Conservation (phyloP, 1,140 invertebrate species). For the Druon quercuslanigerum region DNA sequence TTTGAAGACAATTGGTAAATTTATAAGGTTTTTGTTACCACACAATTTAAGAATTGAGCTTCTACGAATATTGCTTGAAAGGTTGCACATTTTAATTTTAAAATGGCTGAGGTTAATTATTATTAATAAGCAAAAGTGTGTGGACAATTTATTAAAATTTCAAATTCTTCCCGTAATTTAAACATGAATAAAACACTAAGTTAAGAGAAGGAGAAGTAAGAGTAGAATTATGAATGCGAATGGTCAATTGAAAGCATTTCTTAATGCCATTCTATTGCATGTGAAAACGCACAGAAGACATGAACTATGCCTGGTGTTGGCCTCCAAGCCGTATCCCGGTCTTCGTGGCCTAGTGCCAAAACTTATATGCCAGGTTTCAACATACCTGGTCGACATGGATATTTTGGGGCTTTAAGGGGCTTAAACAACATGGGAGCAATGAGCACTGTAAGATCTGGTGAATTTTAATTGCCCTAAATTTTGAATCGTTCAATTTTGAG, state of each 20-base stretch:
- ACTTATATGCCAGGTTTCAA: slow-evolving; percentile 65
- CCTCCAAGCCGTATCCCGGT: slow-evolving; percentile 53
- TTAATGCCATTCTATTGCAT: slow-evolving; percentile 23
- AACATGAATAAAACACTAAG: not conserved
- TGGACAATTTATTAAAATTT: too few relatives aligned
- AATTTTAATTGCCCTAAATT: slow-evolving; percentile 1
- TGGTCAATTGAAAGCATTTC: slow-evolving; percentile 22
- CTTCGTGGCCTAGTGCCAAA: slow-evolving; percentile 57
- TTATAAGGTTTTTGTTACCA: too few relatives aligned
- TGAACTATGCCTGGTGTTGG: slow-evolving; percentile 48
- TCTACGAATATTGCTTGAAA: too few relatives aligned
- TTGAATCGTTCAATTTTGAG: not conserved
- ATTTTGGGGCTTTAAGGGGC: slow-evolving; percentile 72
- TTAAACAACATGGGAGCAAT: too few relatives aligned
- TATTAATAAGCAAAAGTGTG: too few relatives aligned
- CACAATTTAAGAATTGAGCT: too few relatives aligned
- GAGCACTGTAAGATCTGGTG: too few relatives aligned
- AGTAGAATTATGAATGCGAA: not conserved
- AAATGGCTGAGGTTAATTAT: too few relatives aligned
- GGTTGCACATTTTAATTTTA: too few relatives aligned
- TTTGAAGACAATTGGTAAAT: too few relatives aligned
- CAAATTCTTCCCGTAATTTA: not conserved
- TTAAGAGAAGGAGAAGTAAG: not conserved
- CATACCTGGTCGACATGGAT: slow-evolving; percentile 71
- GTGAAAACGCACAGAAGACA: slow-evolving; percentile 48